Evolutionary conservation across 92 coral and sea anemone genomes (phyloP), one percentile per base, ranked within the genome.

Genomic region (Epizoanthus scotinus): DNA sequence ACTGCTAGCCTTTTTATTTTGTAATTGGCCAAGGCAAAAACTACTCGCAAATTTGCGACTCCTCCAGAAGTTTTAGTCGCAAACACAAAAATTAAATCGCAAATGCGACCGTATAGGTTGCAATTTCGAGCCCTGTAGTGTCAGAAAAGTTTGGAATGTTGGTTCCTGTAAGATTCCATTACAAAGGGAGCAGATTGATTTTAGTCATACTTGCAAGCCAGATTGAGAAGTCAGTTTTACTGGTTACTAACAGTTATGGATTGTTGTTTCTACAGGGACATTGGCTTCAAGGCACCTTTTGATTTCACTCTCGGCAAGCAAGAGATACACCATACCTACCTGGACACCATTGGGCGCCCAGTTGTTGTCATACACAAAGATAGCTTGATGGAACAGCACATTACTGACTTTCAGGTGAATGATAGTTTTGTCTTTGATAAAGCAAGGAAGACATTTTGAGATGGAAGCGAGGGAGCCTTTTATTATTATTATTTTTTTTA

Each of bases 341-440:
- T 95, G 67, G 99, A 95, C 55, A 95, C 99, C 15, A 70, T 95
- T 61, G 99, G 99, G 8, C 92, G 99, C 40, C 98, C 99, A 55
- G 96, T 95, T 31, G 86, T 93, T 61, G 88, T 86, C 22, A 90
- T 89, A 27, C 82, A 82, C 64, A 95, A 95, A 82, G 84, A 82
- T 13, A 91, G 86, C 82, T 52, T 95, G 58, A 90, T 95, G 15
- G 99, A 95, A 77, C 99, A 93, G 58, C 99, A 95, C 70, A 95
- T 95, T 52, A 92, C 89, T 67, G 99, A 95, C 83, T 95, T 95
- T 87, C 98, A 91, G 96, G 99, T 95, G 82, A 20, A 47, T 28
- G 22, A 55, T 19, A 15, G 3, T 3, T 49, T 5, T 22, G 19
- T 15, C 68, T 63, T 63, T 14, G 27, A 34, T 20, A 17, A 64